These are phyloP conservation scores for Matsumurasca onukii DNA, from an alignment of 1,140 invertebrate species.

Conservation along the genomic window DNA sequence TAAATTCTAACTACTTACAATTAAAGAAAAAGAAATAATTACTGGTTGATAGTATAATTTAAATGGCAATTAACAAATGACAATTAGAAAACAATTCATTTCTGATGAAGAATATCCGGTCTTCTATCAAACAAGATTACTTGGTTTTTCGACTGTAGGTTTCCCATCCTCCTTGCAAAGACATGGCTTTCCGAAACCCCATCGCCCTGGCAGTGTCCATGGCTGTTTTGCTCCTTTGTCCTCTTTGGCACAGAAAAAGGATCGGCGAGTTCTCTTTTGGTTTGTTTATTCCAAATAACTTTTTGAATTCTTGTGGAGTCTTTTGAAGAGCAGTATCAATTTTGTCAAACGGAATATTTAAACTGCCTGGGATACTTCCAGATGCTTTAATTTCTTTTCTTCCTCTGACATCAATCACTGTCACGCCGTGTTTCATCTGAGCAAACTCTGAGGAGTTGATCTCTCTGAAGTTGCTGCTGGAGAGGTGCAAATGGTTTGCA, in stretches of 20 bases:
- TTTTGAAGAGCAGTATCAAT: background rate
- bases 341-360: background rate
- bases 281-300: background rate
- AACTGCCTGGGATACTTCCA: background rate
- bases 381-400: background rate
- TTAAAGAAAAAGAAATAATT: too few relatives aligned
- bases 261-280: background rate
- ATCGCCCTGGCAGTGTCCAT: background rate
- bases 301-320: background rate
- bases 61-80: too few relatives aligned
- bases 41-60: too few relatives aligned
- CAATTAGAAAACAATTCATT: too few relatives aligned
- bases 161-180: background rate
- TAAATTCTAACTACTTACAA: too few relatives aligned
- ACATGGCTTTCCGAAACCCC: background rate
- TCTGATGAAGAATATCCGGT: too few relatives aligned
- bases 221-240: background rate
- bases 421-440: background rate
- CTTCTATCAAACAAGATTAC: too few relatives aligned
- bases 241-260: background rate
- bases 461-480: background rate
- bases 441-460: background rate
- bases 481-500: too few relatives aligned
- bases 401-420: background rate
- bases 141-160: background rate